These are phyloP conservation scores for Heteropelma amictum DNA, from an alignment of 2,888 invertebrate genomes.

Conservation along the genomic window DNA sequence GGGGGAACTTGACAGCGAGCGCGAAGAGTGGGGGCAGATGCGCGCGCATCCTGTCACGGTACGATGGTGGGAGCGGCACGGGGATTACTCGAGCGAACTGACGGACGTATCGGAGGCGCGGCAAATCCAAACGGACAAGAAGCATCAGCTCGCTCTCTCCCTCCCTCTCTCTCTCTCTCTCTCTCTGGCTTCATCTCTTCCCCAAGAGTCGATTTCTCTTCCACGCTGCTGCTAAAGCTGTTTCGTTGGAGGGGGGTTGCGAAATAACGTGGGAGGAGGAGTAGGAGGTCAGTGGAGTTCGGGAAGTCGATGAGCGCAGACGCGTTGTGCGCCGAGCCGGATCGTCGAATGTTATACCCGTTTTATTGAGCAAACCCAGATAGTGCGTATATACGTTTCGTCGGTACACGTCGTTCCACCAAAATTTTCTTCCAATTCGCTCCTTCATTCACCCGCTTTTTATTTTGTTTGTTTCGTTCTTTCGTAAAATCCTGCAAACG, in stretches of 20 bases:
- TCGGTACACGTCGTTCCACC: conserved; percentile 14
- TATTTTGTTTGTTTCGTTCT: not conserved
- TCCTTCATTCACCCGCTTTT: not conserved
- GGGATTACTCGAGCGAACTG: not conserved
- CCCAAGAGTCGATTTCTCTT: conserved; percentile 12
- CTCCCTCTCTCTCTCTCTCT: conserved; percentile 16
- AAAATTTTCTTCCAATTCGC: not conserved
- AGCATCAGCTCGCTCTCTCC: conserved; percentile 9
- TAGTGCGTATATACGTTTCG: conserved; percentile 44
- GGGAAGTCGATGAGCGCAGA: conserved; percentile 77
- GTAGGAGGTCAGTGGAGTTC: conserved; percentile 76
- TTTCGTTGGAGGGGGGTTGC: conserved; percentile 67
- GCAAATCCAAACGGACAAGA: conserved; percentile 22
- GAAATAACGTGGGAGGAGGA: conserved; percentile 75
- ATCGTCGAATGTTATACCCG: conserved; percentile 36
- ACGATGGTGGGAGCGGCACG: not conserved
- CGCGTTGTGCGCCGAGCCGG: conserved; percentile 70
- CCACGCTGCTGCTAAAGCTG: too few relatives aligned
- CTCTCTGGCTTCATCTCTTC: not conserved
- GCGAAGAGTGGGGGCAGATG: conserved; percentile 2
- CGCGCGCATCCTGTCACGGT: conserved; percentile 23
- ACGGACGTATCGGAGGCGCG: conserved; percentile 40
- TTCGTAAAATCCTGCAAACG: too few relatives aligned
- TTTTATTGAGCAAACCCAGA: conserved; percentile 17
- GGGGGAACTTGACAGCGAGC: not conserved